Evolutionary conservation across 92 coral and sea anemone species (phyloP).

Genomic region (Scolanthus callimorphus): DNA sequence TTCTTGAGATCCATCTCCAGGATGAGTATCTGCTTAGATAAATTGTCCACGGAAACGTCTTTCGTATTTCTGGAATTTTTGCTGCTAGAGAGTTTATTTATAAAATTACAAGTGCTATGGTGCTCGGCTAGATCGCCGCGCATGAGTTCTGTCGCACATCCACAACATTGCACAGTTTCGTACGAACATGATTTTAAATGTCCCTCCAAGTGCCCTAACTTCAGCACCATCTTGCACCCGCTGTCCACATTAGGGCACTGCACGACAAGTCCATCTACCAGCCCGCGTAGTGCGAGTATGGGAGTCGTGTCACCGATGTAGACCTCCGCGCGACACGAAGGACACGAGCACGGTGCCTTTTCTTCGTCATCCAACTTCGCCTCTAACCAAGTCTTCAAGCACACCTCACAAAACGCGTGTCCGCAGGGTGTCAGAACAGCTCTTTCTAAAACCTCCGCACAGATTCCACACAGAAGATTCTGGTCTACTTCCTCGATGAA

Average conservation of each 20-base stretch:
- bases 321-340: slow-evolving; percentile 72
- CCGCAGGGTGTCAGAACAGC: slow-evolving; percentile 90
- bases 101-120: slow-evolving; percentile 48
- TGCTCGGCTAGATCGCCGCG: slow-evolving; percentile 63
- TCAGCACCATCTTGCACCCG: slow-evolving; percentile 80
- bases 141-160: slow-evolving; percentile 51
- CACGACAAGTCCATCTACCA: slow-evolving; percentile 74
- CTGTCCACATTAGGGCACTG: slow-evolving; percentile 68
- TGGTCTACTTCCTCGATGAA: slow-evolving; percentile 73
- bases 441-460: slow-evolving; percentile 83
- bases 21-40: slow-evolving; percentile 52
- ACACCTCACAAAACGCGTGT: slow-evolving; percentile 83
- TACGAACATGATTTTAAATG: slow-evolving; percentile 64
- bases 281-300: slow-evolving; percentile 77
- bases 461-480: slow-evolving; percentile 89
- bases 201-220: slow-evolving; percentile 55
- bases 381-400: slow-evolving; percentile 79
- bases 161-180: slow-evolving; percentile 64
- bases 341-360: slow-evolving; percentile 40
- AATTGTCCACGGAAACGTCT: slow-evolving; percentile 43
- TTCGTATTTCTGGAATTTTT: neutral
- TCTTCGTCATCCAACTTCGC: slow-evolving; percentile 28
- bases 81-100: slow-evolving; percentile 21
- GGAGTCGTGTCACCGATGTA: slow-evolving; percentile 42
- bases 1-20: slow-evolving; percentile 66